Percentiles rank a stretch among this genome's conserved stretches.
Evolutionary conservation across 2,113 vertebrate species (phyloP).

Genomic region (Coptodon rendalli): DNA sequence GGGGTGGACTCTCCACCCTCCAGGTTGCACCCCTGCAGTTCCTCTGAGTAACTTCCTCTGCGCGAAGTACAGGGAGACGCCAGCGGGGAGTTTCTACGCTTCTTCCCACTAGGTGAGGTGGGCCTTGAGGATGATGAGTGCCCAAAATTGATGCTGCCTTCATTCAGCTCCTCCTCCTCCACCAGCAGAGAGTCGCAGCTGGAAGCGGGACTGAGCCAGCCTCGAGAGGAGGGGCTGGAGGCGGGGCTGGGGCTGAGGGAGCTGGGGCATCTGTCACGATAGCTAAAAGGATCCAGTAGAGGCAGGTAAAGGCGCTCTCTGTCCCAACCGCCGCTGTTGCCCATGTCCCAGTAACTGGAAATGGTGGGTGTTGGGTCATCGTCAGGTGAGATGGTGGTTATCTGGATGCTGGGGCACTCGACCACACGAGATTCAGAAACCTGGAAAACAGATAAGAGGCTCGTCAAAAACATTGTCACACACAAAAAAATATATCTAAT

Average conservation of each 20-base stretch:
- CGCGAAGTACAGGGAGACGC: conserved; percentile 80
- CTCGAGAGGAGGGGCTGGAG: conserved; percentile 85
- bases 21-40: conserved; percentile 59
- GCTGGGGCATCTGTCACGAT: conserved; percentile 76
- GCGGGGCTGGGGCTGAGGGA: conserved; percentile 86
- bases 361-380: conserved; percentile 58
- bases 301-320: conserved; percentile 81
- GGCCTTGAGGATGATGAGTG: conserved; percentile 79
- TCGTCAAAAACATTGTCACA: fast-evolving
- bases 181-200: conserved; percentile 84
- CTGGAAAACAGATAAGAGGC: conserved; percentile 5
- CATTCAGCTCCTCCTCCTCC: conserved; percentile 86
- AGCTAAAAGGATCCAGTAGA: conserved; percentile 80
- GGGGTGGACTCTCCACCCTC: conserved; percentile 50
- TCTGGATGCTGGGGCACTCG: conserved; percentile 91
- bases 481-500: background rate
- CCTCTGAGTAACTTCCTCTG: conserved; percentile 82
- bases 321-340: conserved; percentile 74
- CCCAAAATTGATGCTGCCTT: conserved; percentile 77
- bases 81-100: conserved; percentile 77
- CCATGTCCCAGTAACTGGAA: conserved; percentile 71
- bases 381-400: conserved; percentile 87
- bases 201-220: conserved; percentile 84
- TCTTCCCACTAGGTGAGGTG: conserved; percentile 85
- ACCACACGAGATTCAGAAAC: conserved; percentile 79